phyloP scores from a whole-genome alignment of 2,113 vertebrate species.

The Oryzias celebensis region DNA sequence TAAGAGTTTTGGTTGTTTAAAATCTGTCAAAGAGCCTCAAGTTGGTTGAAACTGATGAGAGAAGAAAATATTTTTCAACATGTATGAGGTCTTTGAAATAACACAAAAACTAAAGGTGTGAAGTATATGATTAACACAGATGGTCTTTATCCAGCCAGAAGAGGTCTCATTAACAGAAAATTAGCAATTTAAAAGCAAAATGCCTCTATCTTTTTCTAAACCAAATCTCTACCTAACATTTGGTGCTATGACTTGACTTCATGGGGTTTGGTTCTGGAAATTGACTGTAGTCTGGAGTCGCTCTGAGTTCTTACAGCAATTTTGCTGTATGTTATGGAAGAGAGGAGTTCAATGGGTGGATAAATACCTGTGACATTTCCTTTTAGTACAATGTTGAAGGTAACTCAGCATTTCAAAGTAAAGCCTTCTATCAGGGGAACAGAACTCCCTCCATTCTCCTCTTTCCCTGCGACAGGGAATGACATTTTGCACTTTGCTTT shows the following conservation, averaged over 20 bases:
- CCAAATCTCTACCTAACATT: constrained; percentile 39
- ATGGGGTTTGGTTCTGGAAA: constrained; percentile 69
- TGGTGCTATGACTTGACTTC: constrained; percentile 60
- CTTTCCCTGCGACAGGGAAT: neutral
- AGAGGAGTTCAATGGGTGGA: constrained; percentile 59
- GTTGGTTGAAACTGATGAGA: too few species aligned
- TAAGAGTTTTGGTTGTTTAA: too few species aligned
- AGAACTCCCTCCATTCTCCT: neutral
- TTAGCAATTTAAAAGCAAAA: constrained; percentile 46
- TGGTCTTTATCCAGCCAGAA: too few species aligned
- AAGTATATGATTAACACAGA: too few species aligned
- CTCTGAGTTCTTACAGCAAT: constrained; percentile 69
- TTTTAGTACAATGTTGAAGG: constrained; percentile 54
- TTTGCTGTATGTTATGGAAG: constrained; percentile 64
- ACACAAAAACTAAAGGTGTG: too few species aligned
- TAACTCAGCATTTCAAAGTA: constrained; percentile 14
- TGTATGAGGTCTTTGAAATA: too few species aligned
- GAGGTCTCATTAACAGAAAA: constrained; percentile 44
- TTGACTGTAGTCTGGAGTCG: constrained; percentile 69
- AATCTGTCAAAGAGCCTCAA: too few species aligned
- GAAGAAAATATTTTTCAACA: too few species aligned
- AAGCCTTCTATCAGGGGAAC: constrained; percentile 1
- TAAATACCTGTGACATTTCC: constrained; percentile 73
- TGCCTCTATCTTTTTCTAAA: constrained; percentile 43
- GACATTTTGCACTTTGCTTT: constrained; percentile 10